Evolutionary conservation across 2,113 vertebrate species (phyloP).

Genomic region (Laterallus jamaicensis): DNA sequence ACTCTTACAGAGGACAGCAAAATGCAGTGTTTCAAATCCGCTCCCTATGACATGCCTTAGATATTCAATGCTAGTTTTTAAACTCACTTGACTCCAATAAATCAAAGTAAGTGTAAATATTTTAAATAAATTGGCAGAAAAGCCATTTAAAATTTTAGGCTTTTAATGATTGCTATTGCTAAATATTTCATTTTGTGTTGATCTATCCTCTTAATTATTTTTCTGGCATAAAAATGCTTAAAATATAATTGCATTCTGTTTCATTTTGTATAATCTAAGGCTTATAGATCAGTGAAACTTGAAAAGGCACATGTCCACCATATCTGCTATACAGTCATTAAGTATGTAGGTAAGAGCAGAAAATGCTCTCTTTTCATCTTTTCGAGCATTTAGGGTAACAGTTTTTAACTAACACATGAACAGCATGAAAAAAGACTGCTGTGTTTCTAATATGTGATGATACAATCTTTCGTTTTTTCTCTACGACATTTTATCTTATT

Average conservation of each 20-base stretch:
- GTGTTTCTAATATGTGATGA: constrained; percentile 11
- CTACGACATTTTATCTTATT: constrained; percentile 11
- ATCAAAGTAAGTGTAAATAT: background rate
- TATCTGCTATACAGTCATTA: background rate
- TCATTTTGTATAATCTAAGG: background rate
- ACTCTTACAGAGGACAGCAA: background rate
- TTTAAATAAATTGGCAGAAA: background rate
- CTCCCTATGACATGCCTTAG: background rate
- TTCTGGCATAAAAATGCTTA: background rate
- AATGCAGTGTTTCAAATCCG: background rate
- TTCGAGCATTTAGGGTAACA: background rate
- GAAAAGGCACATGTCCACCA: background rate
- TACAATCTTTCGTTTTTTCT: constrained; percentile 17
- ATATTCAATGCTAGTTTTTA: background rate
- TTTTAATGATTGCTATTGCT: background rate
- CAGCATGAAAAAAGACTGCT: background rate
- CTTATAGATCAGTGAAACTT: background rate
- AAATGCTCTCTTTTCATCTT: constrained; percentile 30
- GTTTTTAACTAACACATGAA: constrained; percentile 21
- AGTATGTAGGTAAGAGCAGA: background rate
- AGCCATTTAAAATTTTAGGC: background rate
- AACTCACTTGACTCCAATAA: background rate
- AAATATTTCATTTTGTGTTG: background rate
- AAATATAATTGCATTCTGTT: background rate
- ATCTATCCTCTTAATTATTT: background rate